Evolutionary conservation across 2,888 invertebrate species (phyloP), one percentile per base, ranked within the genome.

Genomic region (Phyllotreta cruciferae): DNA sequence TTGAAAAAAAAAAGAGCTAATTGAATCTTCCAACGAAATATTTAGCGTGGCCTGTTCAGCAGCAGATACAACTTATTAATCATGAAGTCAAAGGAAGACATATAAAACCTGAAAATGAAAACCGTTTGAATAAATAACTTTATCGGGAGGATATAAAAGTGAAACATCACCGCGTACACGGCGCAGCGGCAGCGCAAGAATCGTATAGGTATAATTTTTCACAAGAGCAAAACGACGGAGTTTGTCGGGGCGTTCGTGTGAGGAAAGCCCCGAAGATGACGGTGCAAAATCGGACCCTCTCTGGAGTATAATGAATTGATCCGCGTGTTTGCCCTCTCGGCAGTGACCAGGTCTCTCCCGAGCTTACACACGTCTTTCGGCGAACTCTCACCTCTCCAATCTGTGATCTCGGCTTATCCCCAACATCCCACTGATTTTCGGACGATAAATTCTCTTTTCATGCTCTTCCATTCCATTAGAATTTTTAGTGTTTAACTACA

Each of bases 291-390:
- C 74, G 73, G 74, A 76, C 77, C 79, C 79, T 79, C 78, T 77
- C 74, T 68, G 68, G 75, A 73, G 77, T 73, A 75, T 79, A 79
- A 79, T 79, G 79, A 79, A 79, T 79, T 79, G 79, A 79, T 79
- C 78, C 79, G 79, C 78, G 79, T 76, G 78, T 75, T 24, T 60
- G 73, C 75, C 74, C 76, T 73, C 73, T 71, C 75, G 75, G 74
- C 75, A 74, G 70, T 68, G 71, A 70, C 73, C 71, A 52, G 52
- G 37, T 52, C 52, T 52, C 13, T 41, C 14, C 11, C 52, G 11
- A 52, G 11, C 52, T 37, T 38, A 52, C 52, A 52, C 52, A 73
- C 71, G 72, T 69, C 67, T 67, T 68, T 70, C 72, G 70, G 66
- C 73, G 74, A 74, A 73, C 78, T 77, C 75, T 77, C 74, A 76